These are phyloP conservation scores for Pseudomugil gertrudae DNA, from an alignment of 2,797 vertebrate genomes.

Conservation along the genomic window DNA sequence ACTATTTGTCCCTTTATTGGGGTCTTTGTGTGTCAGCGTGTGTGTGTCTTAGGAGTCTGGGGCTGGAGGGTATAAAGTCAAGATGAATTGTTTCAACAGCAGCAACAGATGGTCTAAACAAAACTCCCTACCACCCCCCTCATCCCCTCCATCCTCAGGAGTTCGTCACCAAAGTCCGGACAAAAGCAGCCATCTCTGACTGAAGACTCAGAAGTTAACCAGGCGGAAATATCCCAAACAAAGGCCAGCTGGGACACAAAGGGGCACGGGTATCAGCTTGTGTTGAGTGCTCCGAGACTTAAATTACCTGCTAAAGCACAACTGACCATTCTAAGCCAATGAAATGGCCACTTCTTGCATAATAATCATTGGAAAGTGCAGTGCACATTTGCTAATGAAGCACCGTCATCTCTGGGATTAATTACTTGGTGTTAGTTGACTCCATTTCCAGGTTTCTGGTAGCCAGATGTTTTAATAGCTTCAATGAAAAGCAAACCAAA, in stretches of 20 bases:
- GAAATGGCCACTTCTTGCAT: constrained; percentile 13
- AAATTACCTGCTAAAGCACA: constrained; percentile 40
- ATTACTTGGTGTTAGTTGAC: constrained; percentile 26
- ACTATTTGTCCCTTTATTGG: constrained; percentile 30
- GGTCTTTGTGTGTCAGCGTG: constrained; percentile 18
- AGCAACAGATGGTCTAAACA: constrained; percentile 81
- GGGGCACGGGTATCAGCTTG: constrained; percentile 41
- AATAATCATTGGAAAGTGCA: constrained; percentile 13
- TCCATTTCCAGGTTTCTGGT: constrained; percentile 8
- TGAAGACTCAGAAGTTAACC: constrained; percentile 73
- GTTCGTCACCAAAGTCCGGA: constrained; percentile 64
- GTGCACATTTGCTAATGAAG: constrained; percentile 23
- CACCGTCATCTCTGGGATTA: constrained; percentile 10
- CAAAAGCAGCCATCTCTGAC: constrained; percentile 71
- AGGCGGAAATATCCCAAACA: constrained; percentile 81
- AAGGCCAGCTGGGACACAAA: constrained; percentile 75
- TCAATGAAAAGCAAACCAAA: constrained; percentile 29
- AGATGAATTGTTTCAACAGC: constrained; percentile 71
- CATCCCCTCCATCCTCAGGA: constrained; percentile 55
- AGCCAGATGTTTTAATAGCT: constrained; percentile 48
- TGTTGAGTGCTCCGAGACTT: constrained; percentile 36
- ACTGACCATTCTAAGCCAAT: constrained; percentile 22
- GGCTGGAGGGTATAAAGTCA: constrained; percentile 47
- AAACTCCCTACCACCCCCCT: constrained; percentile 65
- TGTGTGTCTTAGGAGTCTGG: constrained; percentile 43